Conservation (phyloP, 2,888 invertebrate genomes). For the Oscheius sp. region DNA sequence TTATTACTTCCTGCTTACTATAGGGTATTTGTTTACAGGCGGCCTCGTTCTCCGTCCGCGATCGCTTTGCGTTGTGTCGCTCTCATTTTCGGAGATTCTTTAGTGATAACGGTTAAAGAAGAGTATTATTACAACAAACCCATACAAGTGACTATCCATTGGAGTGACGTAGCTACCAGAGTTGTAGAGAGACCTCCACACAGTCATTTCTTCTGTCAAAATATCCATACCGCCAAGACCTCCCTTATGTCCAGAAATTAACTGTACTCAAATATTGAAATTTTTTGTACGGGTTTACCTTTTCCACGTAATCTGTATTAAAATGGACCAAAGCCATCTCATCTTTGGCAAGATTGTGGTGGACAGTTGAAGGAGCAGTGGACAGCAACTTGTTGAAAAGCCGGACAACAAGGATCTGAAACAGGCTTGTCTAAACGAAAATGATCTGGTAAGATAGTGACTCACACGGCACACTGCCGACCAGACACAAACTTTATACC, state of each 20-base stretch:
- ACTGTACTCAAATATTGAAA: constrained; percentile 39
- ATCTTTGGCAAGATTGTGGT: constrained; percentile 59
- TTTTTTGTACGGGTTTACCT: constrained; percentile 42
- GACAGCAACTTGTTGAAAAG: constrained; percentile 67
- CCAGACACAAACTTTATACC: constrained; percentile 36
- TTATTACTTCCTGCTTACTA: constrained; percentile 27
- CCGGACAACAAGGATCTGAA: constrained; percentile 68
- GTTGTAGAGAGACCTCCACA: constrained; percentile 54
- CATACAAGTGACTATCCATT: constrained; percentile 52
- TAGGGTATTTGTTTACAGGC: constrained; percentile 28
- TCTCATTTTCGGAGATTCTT: constrained; percentile 40
- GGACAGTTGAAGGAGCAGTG: constrained; percentile 60
- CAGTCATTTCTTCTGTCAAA: constrained; percentile 57
- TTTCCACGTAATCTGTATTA: constrained; percentile 63
- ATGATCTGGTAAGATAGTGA: not conserved
- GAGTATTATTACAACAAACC: constrained; percentile 41
- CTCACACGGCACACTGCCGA: too few species aligned
- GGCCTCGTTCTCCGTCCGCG: constrained; percentile 33
- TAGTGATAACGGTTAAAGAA: constrained; percentile 14
- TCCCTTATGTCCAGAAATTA: constrained; percentile 53
- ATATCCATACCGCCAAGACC: constrained; percentile 57
- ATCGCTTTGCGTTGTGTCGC: constrained; percentile 38
- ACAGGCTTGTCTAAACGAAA: not conserved
- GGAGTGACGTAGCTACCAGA: constrained; percentile 32
- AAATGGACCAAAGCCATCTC: constrained; percentile 68